Evolutionary conservation across 2,888 invertebrate species (phyloP).

Genomic region (Teleiodes luculella): DNA sequence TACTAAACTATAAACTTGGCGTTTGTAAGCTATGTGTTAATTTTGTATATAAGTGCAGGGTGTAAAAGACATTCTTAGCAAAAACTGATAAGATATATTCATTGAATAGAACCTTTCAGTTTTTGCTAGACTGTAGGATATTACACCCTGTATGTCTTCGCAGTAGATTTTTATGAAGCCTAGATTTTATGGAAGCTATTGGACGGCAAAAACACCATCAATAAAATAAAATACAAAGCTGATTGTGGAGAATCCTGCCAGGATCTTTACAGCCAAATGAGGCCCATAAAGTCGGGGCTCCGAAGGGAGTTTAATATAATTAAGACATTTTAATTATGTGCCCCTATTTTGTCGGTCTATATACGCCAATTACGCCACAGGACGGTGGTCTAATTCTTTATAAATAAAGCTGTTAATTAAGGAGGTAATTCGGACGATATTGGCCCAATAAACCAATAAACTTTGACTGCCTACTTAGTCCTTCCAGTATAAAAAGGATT

Average conservation of each 20-base stretch:
- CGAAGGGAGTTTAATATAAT: constrained; percentile 63
- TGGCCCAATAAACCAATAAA: constrained; percentile 66
- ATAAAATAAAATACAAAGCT: constrained; percentile 2
- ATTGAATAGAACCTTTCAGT: too few species aligned
- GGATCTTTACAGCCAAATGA: constrained; percentile 48
- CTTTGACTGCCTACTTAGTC: constrained; percentile 65
- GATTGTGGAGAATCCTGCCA: constrained; percentile 24
- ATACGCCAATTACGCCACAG: constrained; percentile 40
- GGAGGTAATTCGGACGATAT: constrained; percentile 59
- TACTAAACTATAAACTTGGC: too few species aligned
- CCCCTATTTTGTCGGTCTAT: constrained; percentile 71
- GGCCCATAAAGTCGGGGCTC: constrained; percentile 50
- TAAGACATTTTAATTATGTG: constrained; percentile 74
- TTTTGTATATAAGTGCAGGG: too few species aligned
- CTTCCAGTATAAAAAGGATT: constrained; percentile 41
- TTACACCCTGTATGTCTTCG: too few species aligned
- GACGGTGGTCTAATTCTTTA: constrained; percentile 71
- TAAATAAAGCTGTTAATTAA: constrained; percentile 74
- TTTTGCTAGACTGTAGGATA: too few species aligned
- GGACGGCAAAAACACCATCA: neutral
- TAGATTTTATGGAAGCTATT: neutral
- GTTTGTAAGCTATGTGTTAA: too few species aligned
- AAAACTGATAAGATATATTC: too few species aligned
- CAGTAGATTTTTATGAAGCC: too few species aligned
- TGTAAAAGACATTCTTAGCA: too few species aligned